Base-by-base conservation (phyloP, 2,888 invertebrate species). In the Acanthoscelides obtectus region DNA sequence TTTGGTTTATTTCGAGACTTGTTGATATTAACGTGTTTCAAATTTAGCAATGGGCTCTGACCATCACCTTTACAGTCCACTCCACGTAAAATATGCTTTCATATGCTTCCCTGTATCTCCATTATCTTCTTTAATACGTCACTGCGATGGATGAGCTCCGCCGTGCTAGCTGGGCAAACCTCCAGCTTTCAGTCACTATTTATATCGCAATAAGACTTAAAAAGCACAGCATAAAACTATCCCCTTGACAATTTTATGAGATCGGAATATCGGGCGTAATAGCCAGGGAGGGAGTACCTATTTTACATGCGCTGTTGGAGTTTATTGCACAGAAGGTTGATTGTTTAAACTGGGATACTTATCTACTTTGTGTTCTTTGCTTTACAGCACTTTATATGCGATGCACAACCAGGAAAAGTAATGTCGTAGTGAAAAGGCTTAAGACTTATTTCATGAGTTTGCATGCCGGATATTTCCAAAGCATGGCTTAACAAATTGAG, bases 151-250 rank as follows among this genome's bases (percentile, higher is more conserved):
- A 45, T 45, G 45, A 22, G 25, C 20, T 20, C 22, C 22, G 22
- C 22, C 69, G 22, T 68, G 69, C 67, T 25, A 63, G 66, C 22
- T 63, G 72, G 72, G 72, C 72, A 72, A 71, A 66, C 22, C 19
- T 69, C 71, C 72, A 72, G 71, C 22, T 69, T 65, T 21, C 27
- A n/a, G 69, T 63, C 63, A 67, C 27, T 64, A 68, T 70, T 70
- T 45, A 67, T 65, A 64, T 64, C 25, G 67, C 17, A 20, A 67
- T 45, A 20, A 20, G 63, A 45, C 8, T 45, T 3, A n/a, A 22
- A 20, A 67, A 45, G 8, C 45, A 12, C 45, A 6, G 45, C 45
- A n/a, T 25, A 22, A 67, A 67, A 67, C 22, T 22, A n/a, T 67
- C 67, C 21, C 17, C 21, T n/a, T 67, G 45, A 45, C 45, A 45